phyloP scores from a whole-genome alignment of 2,888 invertebrate species.

The Drosophila setosimentum region DNA sequence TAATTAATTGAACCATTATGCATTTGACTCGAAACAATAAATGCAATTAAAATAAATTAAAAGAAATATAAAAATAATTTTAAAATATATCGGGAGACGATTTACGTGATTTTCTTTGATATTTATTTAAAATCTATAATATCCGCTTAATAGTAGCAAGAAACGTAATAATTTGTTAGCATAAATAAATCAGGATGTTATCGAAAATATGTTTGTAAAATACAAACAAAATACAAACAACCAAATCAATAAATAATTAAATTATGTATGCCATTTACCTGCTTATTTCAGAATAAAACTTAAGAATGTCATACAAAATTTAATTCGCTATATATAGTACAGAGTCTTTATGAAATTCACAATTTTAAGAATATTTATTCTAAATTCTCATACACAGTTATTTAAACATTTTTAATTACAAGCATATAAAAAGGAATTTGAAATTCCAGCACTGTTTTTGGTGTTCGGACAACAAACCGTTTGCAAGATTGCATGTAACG shows the following conservation, averaged over 20 bases:
- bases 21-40: slow-evolving; percentile 41
- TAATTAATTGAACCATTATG: slow-evolving; percentile 53
- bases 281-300: neutral
- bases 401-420: slow-evolving; percentile 2
- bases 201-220: neutral
- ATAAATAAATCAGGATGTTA: neutral
- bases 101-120: slow-evolving; percentile 22
- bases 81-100: slow-evolving; percentile 9
- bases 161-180: neutral
- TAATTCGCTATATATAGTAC: neutral
- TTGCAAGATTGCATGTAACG: slow-evolving; percentile 56
- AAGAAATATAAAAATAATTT: slow-evolving; percentile 6
- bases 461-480: slow-evolving; percentile 63
- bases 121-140: slow-evolving; percentile 9
- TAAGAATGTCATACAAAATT: neutral
- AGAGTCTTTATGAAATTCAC: neutral
- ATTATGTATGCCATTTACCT: neutral
- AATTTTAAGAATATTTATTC: slow-evolving; percentile 12
- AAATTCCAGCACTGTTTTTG: slow-evolving; percentile 42
- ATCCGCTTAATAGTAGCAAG: neutral
- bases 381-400: slow-evolving; percentile 4
- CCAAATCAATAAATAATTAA: neutral
- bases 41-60: slow-evolving; percentile 52
- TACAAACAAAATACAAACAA: neutral
- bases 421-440: slow-evolving; percentile 14